These are phyloP conservation scores for Apostichopus japonicus DNA, from an alignment of 35 echinoderm and acorn worm species.

Conservation along the genomic window DNA sequence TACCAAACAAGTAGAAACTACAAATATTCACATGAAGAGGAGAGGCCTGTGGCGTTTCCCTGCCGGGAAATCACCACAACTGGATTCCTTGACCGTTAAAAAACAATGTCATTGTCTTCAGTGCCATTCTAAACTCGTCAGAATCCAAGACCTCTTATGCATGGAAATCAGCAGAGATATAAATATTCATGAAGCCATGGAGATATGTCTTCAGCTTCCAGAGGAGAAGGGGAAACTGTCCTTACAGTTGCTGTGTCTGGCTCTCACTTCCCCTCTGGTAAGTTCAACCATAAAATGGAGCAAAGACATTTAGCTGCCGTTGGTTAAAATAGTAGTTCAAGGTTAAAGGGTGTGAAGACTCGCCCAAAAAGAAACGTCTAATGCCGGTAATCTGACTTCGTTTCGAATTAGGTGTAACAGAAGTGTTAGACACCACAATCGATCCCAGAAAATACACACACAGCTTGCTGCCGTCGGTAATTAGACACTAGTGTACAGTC, in stretches of 20 bases:
- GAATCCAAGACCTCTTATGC: constrained; percentile 5
- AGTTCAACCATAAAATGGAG: not conserved
- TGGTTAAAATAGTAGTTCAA: too few species aligned
- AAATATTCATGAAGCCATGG: constrained; percentile 37
- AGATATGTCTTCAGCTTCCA: not conserved
- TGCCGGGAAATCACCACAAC: not conserved
- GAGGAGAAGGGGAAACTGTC: constrained; percentile 2
- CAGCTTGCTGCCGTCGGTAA: too few species aligned
- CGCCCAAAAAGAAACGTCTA: too few species aligned
- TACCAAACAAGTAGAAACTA: not conserved
- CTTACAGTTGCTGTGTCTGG: constrained; percentile 18
- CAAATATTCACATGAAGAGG: not conserved
- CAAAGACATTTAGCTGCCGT: too few species aligned
- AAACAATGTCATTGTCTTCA: constrained; percentile 13
- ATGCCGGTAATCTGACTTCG: too few species aligned
- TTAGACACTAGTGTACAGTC: too few species aligned
- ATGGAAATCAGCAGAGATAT: not conserved
- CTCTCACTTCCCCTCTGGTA: constrained; percentile 11
- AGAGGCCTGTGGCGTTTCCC: not conserved
- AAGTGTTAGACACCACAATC: too few species aligned
- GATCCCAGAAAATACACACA: too few species aligned
- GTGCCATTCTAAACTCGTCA: constrained; percentile 2
- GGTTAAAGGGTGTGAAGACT: too few species aligned
- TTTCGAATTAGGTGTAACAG: too few species aligned
- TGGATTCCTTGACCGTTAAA: not conserved